Conservation (phyloP, 2,888 invertebrate species). For the Acronicta aceris region DNA sequence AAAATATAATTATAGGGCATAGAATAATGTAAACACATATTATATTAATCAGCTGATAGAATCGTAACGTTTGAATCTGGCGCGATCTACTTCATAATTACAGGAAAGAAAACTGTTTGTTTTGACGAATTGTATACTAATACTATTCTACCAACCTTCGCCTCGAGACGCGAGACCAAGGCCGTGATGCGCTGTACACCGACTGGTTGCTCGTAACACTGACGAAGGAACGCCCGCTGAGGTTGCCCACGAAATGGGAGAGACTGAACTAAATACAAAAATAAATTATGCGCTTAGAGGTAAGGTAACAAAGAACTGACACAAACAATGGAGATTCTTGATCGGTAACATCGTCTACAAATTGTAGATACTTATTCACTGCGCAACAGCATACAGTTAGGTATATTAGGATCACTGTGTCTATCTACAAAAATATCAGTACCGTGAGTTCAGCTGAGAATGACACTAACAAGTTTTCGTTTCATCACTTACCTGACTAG, state of each 20-base stretch:
- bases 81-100: conserved; percentile 46
- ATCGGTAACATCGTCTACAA: conserved; percentile 37
- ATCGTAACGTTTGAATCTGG: conserved; percentile 44
- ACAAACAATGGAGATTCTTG: conserved; percentile 49
- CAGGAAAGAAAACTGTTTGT: conserved; percentile 57
- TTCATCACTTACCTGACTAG: conserved; percentile 85
- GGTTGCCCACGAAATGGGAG: conserved; percentile 89
- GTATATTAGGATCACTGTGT: conserved; percentile 59
- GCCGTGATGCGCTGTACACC: conserved; percentile 90
- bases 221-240: conserved; percentile 90
- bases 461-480: conserved; percentile 88
- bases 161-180: conserved; percentile 91
- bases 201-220: conserved; percentile 90
- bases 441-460: conserved; percentile 85
- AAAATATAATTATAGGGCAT: too few species aligned
- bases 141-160: conserved; percentile 87
- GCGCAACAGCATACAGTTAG: conserved; percentile 68
- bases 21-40: neutral
- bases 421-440: conserved; percentile 75
- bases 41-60: neutral
- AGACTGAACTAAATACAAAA: conserved; percentile 88
- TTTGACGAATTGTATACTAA: conserved; percentile 61
- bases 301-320: conserved; percentile 64
- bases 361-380: conserved; percentile 58
- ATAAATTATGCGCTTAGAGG: conserved; percentile 60